Percentiles rank a stretch among this genome's conserved stretches.
Evolutionary conservation across 2,113 vertebrate genomes (phyloP).

Genomic region (Balaenoptera acutorostrata): DNA sequence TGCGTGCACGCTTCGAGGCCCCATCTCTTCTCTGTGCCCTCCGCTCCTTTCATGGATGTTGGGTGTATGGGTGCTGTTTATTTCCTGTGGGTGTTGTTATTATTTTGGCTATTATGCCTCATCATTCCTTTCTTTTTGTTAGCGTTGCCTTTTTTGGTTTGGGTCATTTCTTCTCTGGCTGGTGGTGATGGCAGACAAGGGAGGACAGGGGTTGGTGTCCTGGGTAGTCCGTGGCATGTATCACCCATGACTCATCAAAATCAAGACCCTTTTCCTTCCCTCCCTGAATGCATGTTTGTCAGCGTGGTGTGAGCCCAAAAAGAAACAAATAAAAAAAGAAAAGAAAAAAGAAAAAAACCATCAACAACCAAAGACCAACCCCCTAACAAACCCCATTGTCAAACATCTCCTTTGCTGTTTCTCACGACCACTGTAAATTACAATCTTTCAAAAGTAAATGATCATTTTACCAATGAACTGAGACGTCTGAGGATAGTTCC

Average conservation of each 20-base stretch:
- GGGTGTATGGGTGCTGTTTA: constrained; percentile 48
- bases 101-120: constrained; percentile 53
- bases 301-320: constrained; percentile 77
- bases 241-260: constrained; percentile 82
- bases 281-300: constrained; percentile 89
- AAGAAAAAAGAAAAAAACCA: background rate
- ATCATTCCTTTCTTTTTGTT: constrained; percentile 11
- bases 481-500: constrained; percentile 82
- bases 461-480: constrained; percentile 76
- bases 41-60: constrained; percentile 61
- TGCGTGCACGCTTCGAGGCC: constrained; percentile 78
- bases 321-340: constrained; percentile 65
- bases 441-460: constrained; percentile 76
- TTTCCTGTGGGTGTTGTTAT: background rate
- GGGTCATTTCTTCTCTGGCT: constrained; percentile 59
- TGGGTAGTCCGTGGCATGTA: constrained; percentile 85
- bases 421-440: constrained; percentile 87
- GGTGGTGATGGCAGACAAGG: constrained; percentile 62
- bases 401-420: constrained; percentile 88
- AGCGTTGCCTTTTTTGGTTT: constrained; percentile 67
- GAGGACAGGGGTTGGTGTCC: constrained; percentile 46
- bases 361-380: constrained; percentile 85
- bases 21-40: constrained; percentile 52
- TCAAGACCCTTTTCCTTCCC: constrained; percentile 69
- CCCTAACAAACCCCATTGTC: constrained; percentile 54